Conservation (phyloP, 2,113 vertebrate genomes). For the Taxidea taxus region DNA sequence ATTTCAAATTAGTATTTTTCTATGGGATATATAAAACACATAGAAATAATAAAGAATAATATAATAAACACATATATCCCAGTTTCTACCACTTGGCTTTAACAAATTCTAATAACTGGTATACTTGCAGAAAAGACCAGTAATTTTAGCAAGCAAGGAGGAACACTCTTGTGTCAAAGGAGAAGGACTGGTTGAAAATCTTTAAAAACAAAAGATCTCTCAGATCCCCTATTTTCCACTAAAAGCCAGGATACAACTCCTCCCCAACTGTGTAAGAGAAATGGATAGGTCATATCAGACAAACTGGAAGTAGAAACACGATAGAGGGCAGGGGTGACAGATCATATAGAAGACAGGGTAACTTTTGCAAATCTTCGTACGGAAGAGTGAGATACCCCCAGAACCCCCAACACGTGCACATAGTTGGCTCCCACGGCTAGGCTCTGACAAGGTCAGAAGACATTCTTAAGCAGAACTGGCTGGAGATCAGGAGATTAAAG, state of each 20-base stretch:
- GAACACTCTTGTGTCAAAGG: neutral
- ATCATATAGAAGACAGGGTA: neutral
- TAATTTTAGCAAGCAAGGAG: neutral
- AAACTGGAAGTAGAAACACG: neutral
- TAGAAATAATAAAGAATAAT: neutral
- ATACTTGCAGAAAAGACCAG: neutral
- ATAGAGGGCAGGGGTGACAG: neutral
- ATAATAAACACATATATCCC: neutral
- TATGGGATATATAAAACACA: neutral
- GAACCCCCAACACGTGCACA: neutral
- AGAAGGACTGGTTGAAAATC: neutral
- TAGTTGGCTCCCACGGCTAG: neutral
- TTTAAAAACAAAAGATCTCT: neutral
- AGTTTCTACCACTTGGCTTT: neutral
- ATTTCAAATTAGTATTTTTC: slow-evolving; percentile 10
- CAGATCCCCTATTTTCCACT: neutral
- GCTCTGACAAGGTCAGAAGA: neutral
- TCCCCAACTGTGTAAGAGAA: neutral
- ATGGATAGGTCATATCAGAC: neutral
- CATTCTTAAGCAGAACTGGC: neutral
- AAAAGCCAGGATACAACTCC: neutral
- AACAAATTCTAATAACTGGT: neutral
- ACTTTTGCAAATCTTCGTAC: neutral
- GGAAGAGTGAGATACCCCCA: neutral
- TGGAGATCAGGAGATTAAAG: neutral